Percentiles rank a stretch among this genome's conserved stretches.
These are phyloP conservation scores for Halcyon badia DNA, from an alignment of 2,797 vertebrate genomes.

Conservation along the genomic window DNA sequence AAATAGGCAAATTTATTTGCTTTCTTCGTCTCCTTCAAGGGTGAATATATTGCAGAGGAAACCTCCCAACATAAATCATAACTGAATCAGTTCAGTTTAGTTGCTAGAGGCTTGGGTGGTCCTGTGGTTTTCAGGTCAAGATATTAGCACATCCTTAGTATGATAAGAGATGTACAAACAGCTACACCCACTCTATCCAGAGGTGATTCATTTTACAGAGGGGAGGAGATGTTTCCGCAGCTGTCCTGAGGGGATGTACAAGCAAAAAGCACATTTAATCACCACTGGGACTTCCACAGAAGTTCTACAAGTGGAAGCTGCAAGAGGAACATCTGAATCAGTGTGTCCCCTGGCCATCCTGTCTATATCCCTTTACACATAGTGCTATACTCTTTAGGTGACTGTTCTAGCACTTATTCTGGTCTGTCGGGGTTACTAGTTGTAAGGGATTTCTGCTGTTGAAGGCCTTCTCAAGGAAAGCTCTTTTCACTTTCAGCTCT, in stretches of 20 bases:
- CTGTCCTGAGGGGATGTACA: not conserved
- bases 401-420: not conserved
- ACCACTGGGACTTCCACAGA: not conserved
- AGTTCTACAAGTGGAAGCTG: not conserved
- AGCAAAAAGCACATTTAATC: not conserved
- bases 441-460: not conserved
- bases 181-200: not conserved
- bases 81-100: not conserved
- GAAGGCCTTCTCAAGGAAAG: constrained; percentile 2
- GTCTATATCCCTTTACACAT: not conserved
- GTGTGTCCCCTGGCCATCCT: not conserved
- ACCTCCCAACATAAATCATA: constrained; percentile 30
- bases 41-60: constrained; percentile 8
- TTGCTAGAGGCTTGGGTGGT: constrained; percentile 36
- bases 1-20: not conserved
- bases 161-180: constrained; percentile 56
- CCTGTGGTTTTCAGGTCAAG: constrained; percentile 42
- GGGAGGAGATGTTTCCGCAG: constrained; percentile 20
- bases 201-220: constrained; percentile 4
- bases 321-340: not conserved
- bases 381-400: not conserved
- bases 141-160: constrained; percentile 56
- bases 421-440: not conserved
- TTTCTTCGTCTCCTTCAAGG: constrained; percentile 6
- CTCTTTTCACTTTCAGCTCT: not conserved